A percentile compares a stretch with the other conserved stretches of the same genome.
phyloP scores from a whole-genome alignment of 1,140 invertebrate species.

The Diorhabda sublineata region DNA sequence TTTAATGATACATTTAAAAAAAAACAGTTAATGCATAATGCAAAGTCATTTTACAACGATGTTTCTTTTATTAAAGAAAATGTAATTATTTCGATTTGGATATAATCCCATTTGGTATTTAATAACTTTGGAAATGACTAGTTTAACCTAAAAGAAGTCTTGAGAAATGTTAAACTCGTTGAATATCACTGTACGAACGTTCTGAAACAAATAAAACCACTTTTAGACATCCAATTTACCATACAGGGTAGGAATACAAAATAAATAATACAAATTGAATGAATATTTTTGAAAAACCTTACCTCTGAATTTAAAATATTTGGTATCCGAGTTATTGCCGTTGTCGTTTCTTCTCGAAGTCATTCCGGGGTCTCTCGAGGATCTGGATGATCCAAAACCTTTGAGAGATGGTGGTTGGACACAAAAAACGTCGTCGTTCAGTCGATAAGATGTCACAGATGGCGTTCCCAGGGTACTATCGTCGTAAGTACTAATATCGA shows the following conservation, averaged over 20 bases:
- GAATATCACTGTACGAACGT: slow-evolving; percentile 45
- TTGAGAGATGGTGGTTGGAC: slow-evolving; percentile 41
- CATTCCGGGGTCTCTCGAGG: slow-evolving; percentile 31
- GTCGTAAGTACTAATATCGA: slow-evolving; percentile 43
- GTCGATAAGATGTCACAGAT: slow-evolving; percentile 42
- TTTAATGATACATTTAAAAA: neutral
- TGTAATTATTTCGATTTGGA: neutral
- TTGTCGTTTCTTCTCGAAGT: slow-evolving; percentile 26
- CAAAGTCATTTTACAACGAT: neutral
- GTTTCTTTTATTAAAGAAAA: neutral
- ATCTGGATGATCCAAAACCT: slow-evolving; percentile 37
- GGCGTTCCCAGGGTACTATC: slow-evolving; percentile 41
- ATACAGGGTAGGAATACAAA: neutral
- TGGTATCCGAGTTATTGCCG: slow-evolving; percentile 26
- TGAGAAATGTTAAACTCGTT: slow-evolving; percentile 37
- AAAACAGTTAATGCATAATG: neutral
- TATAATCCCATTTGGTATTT: neutral
- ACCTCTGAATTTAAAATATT: slow-evolving; percentile 38
- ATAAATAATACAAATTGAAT: neutral
- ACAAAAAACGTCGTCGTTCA: slow-evolving; percentile 42
- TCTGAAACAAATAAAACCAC: slow-evolving; percentile 34
- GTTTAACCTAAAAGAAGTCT: slow-evolving; percentile 12
- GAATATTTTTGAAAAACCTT: neutral
- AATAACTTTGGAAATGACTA: slow-evolving; percentile 20
- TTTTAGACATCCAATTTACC: neutral